A percentile compares a stretch with the other conserved stretches of the same genome.
These are phyloP conservation scores for Prostheceraeus crozeri DNA, from an alignment of 2,888 invertebrate species.

Conservation along the genomic window DNA sequence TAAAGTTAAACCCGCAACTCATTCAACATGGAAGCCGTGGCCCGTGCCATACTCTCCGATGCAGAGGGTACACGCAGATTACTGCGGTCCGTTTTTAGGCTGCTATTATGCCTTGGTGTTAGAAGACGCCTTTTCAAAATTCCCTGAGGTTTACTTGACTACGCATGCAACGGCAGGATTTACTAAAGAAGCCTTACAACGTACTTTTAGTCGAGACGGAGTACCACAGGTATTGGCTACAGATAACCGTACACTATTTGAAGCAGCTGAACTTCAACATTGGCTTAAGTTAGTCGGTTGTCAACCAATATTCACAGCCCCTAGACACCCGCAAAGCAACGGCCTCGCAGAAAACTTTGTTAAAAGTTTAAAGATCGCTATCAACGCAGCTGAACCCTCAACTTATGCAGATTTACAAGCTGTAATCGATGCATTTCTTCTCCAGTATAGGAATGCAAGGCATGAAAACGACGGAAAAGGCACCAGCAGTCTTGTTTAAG, in stretches of 20 bases:
- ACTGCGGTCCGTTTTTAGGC: not conserved
- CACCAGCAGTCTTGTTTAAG: conserved; percentile 25
- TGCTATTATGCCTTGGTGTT: conserved; percentile 4
- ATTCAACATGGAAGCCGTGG: conserved; percentile 12
- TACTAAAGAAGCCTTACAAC: conserved; percentile 1
- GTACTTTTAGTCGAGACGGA: conserved; percentile 10
- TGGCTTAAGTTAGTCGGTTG: conserved; percentile 11
- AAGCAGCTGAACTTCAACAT: not conserved
- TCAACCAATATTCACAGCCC: not conserved
- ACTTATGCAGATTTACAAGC: not conserved
- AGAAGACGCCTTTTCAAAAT: conserved; percentile 13
- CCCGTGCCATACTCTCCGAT: conserved; percentile 13
- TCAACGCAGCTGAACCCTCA: not conserved
- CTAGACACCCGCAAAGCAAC: conserved; percentile 6
- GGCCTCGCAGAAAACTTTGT: conserved; percentile 15
- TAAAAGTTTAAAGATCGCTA: conserved; percentile 4
- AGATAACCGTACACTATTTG: conserved; percentile 4
- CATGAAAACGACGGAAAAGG: conserved; percentile 1
- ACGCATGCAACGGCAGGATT: conserved; percentile 1
- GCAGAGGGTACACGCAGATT: conserved; percentile 11
- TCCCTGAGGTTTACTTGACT: conserved; percentile 8
- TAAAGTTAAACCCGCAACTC: not conserved
- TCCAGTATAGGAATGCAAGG: conserved; percentile 4
- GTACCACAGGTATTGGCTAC: not conserved
- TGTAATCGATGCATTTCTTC: not conserved